phyloP scores from a whole-genome alignment of 2,113 vertebrate genomes.

The Campylorhamphus procurvoides region DNA sequence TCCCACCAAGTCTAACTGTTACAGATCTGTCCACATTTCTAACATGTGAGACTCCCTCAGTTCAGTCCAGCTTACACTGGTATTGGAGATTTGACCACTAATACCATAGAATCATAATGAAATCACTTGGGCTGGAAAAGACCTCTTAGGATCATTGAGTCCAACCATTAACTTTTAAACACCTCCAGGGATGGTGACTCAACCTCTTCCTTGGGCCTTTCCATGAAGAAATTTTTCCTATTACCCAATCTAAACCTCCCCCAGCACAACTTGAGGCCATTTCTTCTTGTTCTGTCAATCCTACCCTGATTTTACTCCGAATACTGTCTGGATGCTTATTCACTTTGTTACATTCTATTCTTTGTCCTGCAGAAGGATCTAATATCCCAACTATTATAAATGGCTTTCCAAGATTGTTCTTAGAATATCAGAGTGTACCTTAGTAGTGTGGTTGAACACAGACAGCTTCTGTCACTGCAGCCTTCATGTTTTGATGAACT shows the following conservation, averaged over 20 bases:
- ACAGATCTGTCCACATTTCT: neutral
- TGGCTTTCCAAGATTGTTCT: neutral
- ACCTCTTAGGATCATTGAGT: neutral
- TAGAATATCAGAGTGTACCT: neutral
- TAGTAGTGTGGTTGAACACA: neutral
- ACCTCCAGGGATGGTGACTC: neutral
- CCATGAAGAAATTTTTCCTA: neutral
- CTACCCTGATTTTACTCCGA: neutral
- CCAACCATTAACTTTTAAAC: neutral
- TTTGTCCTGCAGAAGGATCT: neutral
- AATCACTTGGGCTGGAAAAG: neutral
- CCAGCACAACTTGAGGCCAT: neutral
- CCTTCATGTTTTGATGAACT: neutral
- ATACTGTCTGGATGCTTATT: neutral
- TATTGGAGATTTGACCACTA: neutral
- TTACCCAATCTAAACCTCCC: neutral
- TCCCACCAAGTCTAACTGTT: neutral
- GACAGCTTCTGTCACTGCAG: neutral
- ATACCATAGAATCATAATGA: neutral
- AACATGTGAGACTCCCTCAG: neutral
- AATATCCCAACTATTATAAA: neutral
- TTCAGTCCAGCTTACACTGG: neutral
- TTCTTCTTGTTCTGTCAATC: neutral
- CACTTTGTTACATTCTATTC: neutral
- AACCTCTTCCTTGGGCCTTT: neutral